phyloP scores from a whole-genome alignment of 2,888 invertebrate genomes.

The Drosophila antonietae region DNA sequence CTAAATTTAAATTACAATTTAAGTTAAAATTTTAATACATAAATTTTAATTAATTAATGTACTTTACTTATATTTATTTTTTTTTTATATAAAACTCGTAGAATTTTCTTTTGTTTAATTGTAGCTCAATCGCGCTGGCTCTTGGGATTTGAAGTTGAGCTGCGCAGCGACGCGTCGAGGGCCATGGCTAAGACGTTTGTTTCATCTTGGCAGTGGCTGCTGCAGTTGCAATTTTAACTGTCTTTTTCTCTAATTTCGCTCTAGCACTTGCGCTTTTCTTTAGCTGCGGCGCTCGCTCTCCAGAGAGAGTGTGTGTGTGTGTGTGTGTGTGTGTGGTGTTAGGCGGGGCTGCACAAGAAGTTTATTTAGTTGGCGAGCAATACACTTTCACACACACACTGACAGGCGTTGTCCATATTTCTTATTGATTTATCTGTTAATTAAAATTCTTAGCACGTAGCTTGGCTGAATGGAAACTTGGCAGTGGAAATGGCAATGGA shows the following conservation, averaged over 20 bases:
- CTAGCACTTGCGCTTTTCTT: constrained; percentile 69
- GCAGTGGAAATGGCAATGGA: constrained; percentile 36
- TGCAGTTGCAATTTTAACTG: constrained; percentile 60
- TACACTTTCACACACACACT: constrained; percentile 49
- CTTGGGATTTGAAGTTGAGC: constrained; percentile 14
- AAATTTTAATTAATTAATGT: no score
- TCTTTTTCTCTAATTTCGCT: constrained; percentile 68
- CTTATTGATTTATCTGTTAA: constrained; percentile 81
- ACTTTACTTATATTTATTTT: background rate
- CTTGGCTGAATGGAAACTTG: constrained; percentile 55
- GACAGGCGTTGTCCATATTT: constrained; percentile 80
- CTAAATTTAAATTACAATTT: background rate
- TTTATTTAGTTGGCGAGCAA: constrained; percentile 74
- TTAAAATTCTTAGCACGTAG: constrained; percentile 81
- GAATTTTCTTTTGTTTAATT: background rate
- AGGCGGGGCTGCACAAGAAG: constrained; percentile 56
- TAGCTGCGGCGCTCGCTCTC: constrained; percentile 35
- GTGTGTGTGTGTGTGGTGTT: background rate
- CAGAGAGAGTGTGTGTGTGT: constrained; percentile 2
- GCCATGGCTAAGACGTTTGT: constrained; percentile 44
- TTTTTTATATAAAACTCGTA: background rate
- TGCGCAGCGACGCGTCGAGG: background rate
- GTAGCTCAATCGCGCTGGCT: constrained; percentile 31
- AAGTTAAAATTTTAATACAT: no score
- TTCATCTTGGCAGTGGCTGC: constrained; percentile 29